phyloP scores from a whole-genome alignment of 2,113 vertebrate genomes.

The Barbus barbus region DNA sequence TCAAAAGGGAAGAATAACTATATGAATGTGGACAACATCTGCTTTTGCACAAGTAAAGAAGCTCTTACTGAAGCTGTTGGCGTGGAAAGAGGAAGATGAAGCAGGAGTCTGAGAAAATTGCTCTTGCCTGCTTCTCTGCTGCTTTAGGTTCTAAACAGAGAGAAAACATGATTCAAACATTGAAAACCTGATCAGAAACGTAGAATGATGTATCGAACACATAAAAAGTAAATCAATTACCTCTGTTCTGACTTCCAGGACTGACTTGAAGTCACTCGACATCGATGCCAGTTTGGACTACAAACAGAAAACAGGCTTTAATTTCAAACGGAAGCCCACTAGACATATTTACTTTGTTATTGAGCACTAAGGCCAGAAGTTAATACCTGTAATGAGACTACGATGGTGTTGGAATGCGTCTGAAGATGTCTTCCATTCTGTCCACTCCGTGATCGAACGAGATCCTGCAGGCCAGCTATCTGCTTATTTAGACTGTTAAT shows the following conservation, averaged over 20 bases:
- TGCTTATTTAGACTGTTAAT: slow-evolving; percentile 84
- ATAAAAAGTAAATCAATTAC: slow-evolving; percentile 52
- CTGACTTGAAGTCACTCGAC: slow-evolving; percentile 73
- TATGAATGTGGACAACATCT: background rate
- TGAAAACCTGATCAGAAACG: too few relatives aligned
- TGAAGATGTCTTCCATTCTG: slow-evolving; percentile 80
- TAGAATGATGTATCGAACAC: background rate
- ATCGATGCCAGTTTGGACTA: slow-evolving; percentile 79
- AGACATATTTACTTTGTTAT: background rate
- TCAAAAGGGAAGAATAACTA: background rate
- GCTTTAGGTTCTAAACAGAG: slow-evolving; percentile 76
- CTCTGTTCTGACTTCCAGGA: slow-evolving; percentile 84
- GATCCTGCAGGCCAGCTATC: slow-evolving; percentile 81
- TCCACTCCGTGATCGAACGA: slow-evolving; percentile 74
- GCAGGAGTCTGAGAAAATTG: slow-evolving; percentile 77
- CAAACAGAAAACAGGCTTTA: background rate
- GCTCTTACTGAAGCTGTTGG: slow-evolving; percentile 74
- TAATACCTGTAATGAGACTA: slow-evolving; percentile 81
- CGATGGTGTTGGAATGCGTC: slow-evolving; percentile 82
- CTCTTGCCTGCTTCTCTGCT: slow-evolving; percentile 78
- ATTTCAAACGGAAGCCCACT: background rate
- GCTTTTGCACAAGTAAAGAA: background rate
- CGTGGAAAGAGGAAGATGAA: slow-evolving; percentile 67
- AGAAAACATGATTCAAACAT: too few relatives aligned
- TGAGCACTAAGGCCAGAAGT: background rate